Base-by-base conservation (phyloP, 2,888 invertebrate genomes). In the Agonopterix arenella region DNA sequence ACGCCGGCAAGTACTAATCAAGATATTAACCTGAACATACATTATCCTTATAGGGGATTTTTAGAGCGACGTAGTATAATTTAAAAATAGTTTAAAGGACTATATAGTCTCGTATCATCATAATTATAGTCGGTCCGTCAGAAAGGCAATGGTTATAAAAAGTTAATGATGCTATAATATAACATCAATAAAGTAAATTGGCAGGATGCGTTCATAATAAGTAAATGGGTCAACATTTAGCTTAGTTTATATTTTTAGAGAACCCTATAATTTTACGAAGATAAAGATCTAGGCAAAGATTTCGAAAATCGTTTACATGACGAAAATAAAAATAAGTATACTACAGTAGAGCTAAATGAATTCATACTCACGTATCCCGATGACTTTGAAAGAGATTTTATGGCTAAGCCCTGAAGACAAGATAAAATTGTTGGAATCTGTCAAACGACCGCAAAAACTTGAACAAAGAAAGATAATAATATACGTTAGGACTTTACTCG, bases 131-230 rank as follows among this genome's bases (percentile, higher is more conserved):
- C 80, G 81, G 79, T 64, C 62, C 68, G 61, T 70, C 71, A 70
- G 71, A 78, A 74, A 79, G 69, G 77, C 70, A 73, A 65, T 66
- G 70, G 68, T 58, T 73, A 83, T 80, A 85, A 88, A 86, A 86
- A 84, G 64, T 76, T 81, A 86, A 86, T 85, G 81, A 77, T 69
- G 61, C 73, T 73, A 76, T 84, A 82, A 84, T 85, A 76, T 74
- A 77, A 81, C 80, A 75, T 81, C 83, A 79, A 86, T 85, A 84
- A 80, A 82, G 75, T 80, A 83, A 85, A 88, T 85, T 85, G 85
- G 76, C 84, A 83, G 84, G 85, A 81, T 83, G 76, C 73, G 68
- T 70, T 67, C 66, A 59, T 80, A 80, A 76, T 79, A 74, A 74
- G 70, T 76, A 80, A 84, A 83, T 75, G 72, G 79, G 70, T 80